A percentile compares a stretch with the other conserved stretches of the same genome.
These are phyloP conservation scores for Stichopus horrens DNA, from an alignment of 53 echinoderm and acorn worm species.

Conservation along the genomic window DNA sequence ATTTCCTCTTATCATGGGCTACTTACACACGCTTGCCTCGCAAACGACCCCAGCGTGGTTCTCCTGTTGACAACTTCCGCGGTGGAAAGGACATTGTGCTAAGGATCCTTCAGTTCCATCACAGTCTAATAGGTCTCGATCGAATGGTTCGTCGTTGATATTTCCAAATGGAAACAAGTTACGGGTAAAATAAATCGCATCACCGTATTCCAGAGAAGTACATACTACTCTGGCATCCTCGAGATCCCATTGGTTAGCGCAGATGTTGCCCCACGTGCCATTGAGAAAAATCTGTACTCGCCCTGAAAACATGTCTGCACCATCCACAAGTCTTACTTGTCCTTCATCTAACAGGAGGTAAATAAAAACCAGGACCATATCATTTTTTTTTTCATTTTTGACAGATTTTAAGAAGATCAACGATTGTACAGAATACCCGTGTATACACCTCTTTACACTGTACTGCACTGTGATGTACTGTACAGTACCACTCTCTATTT, in stretches of 20 bases:
- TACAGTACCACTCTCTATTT: too few species aligned
- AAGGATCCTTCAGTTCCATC: neutral
- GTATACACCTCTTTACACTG: too few species aligned
- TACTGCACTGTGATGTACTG: too few species aligned
- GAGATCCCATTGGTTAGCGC: neutral
- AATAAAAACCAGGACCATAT: too few species aligned
- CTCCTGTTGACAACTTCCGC: too few species aligned
- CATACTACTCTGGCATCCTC: neutral
- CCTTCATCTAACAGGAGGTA: neutral
- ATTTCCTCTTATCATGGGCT: too few species aligned
- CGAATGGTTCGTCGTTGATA: neutral
- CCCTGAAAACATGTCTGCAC: neutral
- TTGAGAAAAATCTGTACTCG: conserved; percentile 15
- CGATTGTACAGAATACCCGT: too few species aligned
- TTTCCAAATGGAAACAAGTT: neutral
- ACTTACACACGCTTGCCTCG: too few species aligned
- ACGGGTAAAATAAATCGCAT: neutral
- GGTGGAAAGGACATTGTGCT: neutral
- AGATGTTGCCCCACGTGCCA: neutral
- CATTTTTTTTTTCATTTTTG: too few species aligned
- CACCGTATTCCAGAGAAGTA: neutral
- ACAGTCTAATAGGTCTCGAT: neutral
- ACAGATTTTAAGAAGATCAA: too few species aligned
- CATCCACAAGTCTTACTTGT: neutral
- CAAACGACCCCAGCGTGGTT: too few species aligned